A percentile compares a stretch with the other conserved stretches of the same genome.
Conservation (phyloP, 2,888 invertebrate species). For the Agrenia bidenticulata region DNA sequence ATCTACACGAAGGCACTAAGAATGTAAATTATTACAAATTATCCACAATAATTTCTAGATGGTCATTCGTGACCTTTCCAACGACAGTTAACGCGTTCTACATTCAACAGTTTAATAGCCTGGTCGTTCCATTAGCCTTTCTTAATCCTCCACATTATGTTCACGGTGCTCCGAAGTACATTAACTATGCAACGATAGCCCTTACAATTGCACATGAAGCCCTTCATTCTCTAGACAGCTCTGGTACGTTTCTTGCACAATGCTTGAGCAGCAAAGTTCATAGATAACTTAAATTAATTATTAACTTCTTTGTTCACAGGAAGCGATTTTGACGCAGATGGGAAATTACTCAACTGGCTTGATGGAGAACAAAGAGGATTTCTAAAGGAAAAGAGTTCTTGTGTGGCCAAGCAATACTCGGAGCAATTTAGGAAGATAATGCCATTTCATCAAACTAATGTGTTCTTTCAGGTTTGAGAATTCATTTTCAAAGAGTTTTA, state of each 20-base stretch:
- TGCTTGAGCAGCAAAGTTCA: too few species aligned
- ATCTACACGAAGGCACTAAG: too few species aligned
- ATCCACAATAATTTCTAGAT: conserved; percentile 53
- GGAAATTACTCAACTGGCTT: conserved; percentile 58
- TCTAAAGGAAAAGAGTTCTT: conserved; percentile 58
- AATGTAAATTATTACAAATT: too few species aligned
- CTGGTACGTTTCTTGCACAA: conserved; percentile 48
- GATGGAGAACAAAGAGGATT: conserved; percentile 57
- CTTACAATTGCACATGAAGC: conserved; percentile 61
- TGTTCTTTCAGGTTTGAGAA: conserved; percentile 59
- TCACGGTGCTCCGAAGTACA: conserved; percentile 58
- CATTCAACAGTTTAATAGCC: conserved; percentile 60
- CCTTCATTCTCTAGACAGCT: conserved; percentile 59
- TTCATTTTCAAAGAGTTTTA: conserved; percentile 22
- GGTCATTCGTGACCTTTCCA: conserved; percentile 57
- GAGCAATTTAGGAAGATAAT: conserved; percentile 58
- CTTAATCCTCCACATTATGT: conserved; percentile 60
- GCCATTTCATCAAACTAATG: conserved; percentile 58
- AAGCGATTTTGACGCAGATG: conserved; percentile 55
- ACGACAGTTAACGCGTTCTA: conserved; percentile 61
- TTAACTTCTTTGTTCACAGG: conserved; percentile 37
- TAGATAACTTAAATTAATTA: neutral
- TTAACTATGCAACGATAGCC: conserved; percentile 59
- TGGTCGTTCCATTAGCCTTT: conserved; percentile 60
- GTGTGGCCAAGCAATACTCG: conserved; percentile 59